These are phyloP conservation scores for Andricus curvator DNA, from an alignment of 2,888 invertebrate genomes.

Conservation along the genomic window DNA sequence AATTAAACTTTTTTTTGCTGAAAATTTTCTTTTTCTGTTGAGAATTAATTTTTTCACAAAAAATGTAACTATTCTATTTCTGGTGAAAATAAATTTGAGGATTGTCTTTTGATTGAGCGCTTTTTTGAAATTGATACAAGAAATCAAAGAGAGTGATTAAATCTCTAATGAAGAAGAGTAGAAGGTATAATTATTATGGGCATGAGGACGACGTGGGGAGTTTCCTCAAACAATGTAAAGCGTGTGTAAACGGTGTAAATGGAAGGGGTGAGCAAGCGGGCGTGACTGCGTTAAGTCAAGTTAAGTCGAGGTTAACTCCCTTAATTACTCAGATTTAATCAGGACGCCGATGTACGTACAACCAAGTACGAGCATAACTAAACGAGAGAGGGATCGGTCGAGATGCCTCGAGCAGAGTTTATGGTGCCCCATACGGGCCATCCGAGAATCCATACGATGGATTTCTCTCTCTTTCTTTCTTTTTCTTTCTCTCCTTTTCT, in stretches of 20 bases:
- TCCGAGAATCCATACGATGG: constrained; percentile 33
- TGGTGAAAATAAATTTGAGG: neutral
- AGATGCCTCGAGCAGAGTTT: constrained; percentile 54
- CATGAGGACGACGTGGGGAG: constrained; percentile 55
- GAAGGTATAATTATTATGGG: constrained; percentile 24
- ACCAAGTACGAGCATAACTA: constrained; percentile 67
- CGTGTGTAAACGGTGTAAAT: constrained; percentile 73
- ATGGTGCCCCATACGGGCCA: constrained; percentile 54
- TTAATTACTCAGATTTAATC: constrained; percentile 78
- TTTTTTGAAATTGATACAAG: neutral
- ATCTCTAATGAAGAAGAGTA: constrained; percentile 30
- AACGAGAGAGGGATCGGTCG: constrained; percentile 51
- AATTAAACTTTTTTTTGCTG: too few species aligned
- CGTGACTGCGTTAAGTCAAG: constrained; percentile 78
- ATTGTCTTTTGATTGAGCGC: neutral
- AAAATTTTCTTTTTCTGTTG: too few species aligned
- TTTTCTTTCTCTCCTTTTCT: constrained; percentile 47
- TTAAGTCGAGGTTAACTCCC: constrained; percentile 77
- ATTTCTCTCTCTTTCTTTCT: constrained; percentile 24
- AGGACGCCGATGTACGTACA: constrained; percentile 66
- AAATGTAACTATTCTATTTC: too few species aligned
- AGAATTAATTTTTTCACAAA: too few species aligned
- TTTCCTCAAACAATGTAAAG: constrained; percentile 68
- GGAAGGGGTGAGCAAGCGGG: constrained; percentile 76
- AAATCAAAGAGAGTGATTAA: constrained; percentile 15